A percentile compares a stretch with the other conserved stretches of the same genome.
phyloP scores from a whole-genome alignment of 2,888 invertebrate species.

The Iphiclides podalirius region DNA sequence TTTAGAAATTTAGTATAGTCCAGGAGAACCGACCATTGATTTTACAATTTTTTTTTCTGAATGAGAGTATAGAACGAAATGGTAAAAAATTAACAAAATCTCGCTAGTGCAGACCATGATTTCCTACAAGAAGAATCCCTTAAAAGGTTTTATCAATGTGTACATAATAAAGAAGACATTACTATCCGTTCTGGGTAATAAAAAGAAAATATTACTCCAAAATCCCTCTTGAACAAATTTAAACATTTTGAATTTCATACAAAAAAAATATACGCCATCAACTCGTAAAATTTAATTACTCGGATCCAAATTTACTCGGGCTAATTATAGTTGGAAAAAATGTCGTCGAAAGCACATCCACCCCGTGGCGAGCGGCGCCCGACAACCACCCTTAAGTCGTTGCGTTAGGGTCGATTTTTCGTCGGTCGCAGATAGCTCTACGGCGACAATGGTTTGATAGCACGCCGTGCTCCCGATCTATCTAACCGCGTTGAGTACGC shows the following conservation, averaged over 20 bases:
- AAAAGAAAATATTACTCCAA: neutral
- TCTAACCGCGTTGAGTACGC: neutral
- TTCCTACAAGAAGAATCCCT: no score
- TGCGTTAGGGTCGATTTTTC: neutral
- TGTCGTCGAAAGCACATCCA: conserved; percentile 3
- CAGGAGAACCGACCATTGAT: no score
- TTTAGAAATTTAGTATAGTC: no score
- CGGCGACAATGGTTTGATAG: neutral
- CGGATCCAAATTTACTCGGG: conserved; percentile 13
- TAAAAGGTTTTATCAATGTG: no score
- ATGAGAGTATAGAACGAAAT: no score
- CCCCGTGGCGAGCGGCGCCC: neutral
- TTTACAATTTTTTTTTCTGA: no score
- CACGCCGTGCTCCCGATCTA: conserved; percentile 1
- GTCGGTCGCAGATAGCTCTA: neutral
- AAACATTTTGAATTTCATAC: conserved; percentile 1
- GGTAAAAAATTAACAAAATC: no score
- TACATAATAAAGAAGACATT: no score
- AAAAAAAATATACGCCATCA: conserved; percentile 4
- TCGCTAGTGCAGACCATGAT: no score
- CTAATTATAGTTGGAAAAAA: conserved; percentile 15
- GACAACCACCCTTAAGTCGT: neutral
- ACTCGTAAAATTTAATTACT: conserved; percentile 16
- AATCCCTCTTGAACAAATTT: neutral
- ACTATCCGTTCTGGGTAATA: neutral